Percentiles rank a stretch among this genome's conserved stretches.
phyloP scores from a whole-genome alignment of 2,888 invertebrate species.

The Parascotia fuliginaria region DNA sequence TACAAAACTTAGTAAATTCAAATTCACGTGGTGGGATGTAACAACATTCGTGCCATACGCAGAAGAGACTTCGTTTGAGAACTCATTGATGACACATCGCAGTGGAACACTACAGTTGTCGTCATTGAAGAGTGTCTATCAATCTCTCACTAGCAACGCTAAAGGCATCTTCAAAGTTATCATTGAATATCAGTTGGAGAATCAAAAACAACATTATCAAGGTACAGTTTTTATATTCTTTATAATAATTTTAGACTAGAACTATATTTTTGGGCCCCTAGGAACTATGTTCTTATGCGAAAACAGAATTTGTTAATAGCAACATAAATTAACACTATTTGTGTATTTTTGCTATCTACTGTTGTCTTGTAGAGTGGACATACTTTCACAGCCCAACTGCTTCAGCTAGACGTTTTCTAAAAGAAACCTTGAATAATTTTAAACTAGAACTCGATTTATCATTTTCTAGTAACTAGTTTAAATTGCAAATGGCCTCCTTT shows the following conservation, averaged over 20 bases:
- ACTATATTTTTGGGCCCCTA: no score
- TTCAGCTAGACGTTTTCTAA: no score
- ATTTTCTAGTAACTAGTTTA: no score
- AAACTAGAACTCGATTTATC: no score
- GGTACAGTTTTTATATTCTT: constrained; percentile 76
- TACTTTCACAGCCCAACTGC: no score
- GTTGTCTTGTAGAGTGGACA: no score
- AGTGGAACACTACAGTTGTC: constrained; percentile 92
- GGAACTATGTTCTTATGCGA: no score
- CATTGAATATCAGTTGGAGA: constrained; percentile 92
- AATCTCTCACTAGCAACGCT: constrained; percentile 95
- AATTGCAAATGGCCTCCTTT: no score
- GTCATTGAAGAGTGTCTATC: constrained; percentile 95
- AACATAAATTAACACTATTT: no score
- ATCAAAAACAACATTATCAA: constrained; percentile 90
- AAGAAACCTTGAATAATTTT: no score
- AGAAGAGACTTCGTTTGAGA: constrained; percentile 94
- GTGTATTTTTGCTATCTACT: no score
- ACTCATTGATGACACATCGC: constrained; percentile 92
- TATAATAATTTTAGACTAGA: not conserved
- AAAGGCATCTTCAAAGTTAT: constrained; percentile 93
- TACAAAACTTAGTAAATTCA: constrained; percentile 92
- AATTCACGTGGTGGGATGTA: constrained; percentile 96
- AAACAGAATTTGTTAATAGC: no score
- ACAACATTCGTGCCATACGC: constrained; percentile 94